phyloP scores from a whole-genome alignment of 2,113 vertebrate genomes.

The Pedetes capensis region DNA sequence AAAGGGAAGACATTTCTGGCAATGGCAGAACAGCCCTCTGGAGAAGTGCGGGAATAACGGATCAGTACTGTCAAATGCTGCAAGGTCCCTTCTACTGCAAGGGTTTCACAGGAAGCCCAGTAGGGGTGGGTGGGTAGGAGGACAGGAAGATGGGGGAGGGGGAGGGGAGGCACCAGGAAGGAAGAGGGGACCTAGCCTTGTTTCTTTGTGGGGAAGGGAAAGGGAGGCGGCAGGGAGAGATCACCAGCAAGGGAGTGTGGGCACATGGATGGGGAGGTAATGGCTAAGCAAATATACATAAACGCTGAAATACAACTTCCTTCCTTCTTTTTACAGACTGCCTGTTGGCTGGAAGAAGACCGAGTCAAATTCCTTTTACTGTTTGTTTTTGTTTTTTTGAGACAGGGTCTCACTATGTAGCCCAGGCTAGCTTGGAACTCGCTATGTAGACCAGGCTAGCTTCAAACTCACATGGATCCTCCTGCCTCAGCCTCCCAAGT shows the following conservation, averaged over 20 bases:
- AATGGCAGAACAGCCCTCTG: not conserved
- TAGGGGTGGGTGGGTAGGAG: too few species aligned
- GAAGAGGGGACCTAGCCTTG: too few species aligned
- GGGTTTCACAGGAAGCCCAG: not conserved
- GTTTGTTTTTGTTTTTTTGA: too few species aligned
- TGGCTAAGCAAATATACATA: not conserved
- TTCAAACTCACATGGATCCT: too few species aligned
- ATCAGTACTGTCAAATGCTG: not conserved
- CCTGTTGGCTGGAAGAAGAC: not conserved
- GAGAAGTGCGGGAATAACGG: not conserved
- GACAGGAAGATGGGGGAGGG: fast-evolving
- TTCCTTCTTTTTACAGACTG: not conserved
- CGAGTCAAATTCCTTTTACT: too few species aligned
- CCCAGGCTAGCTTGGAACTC: too few species aligned
- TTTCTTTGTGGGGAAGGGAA: not conserved
- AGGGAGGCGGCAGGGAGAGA: not conserved
- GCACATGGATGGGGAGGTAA: not conserved
- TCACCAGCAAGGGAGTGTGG: not conserved
- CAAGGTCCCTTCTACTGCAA: not conserved
- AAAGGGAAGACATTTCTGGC: not conserved
- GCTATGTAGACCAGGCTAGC: too few species aligned
- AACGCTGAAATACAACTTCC: not conserved
- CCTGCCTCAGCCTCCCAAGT: too few species aligned
- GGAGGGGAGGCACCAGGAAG: not conserved
- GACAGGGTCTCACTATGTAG: too few species aligned